Conservation (phyloP, 2,113 vertebrate species). For the Microcebus murinus region DNA sequence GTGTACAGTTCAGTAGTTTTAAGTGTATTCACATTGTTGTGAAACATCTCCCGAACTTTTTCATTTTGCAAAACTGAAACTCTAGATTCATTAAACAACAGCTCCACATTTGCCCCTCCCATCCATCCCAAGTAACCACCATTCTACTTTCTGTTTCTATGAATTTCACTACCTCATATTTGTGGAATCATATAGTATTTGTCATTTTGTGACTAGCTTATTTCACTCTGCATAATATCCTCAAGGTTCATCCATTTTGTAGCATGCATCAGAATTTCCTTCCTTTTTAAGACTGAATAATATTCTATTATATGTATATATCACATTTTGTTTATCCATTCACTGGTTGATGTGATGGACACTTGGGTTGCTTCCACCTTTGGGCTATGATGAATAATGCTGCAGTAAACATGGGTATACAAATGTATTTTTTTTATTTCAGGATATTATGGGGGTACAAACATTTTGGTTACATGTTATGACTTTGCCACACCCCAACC, state of each 20-base stretch:
- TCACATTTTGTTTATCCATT: background rate
- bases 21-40: background rate
- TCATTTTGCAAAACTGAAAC: background rate
- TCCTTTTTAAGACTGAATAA: background rate
- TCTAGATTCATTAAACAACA: background rate
- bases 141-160: background rate
- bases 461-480: no score
- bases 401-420: background rate
- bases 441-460: no score
- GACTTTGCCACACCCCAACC: no score
- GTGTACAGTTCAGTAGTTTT: background rate
- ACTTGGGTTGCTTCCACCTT: background rate
- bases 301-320: background rate
- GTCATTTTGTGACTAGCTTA: background rate
- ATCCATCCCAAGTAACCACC: background rate
- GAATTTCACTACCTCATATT: background rate
- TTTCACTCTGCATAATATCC: background rate
- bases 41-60: background rate
- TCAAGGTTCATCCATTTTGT: background rate
- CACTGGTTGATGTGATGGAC: background rate
- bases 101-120: background rate
- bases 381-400: background rate
- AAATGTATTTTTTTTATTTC: background rate
- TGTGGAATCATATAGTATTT: background rate
- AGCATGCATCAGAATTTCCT: background rate